Base-by-base conservation (phyloP, 1,140 invertebrate species). In the Drosophila sproati region DNA sequence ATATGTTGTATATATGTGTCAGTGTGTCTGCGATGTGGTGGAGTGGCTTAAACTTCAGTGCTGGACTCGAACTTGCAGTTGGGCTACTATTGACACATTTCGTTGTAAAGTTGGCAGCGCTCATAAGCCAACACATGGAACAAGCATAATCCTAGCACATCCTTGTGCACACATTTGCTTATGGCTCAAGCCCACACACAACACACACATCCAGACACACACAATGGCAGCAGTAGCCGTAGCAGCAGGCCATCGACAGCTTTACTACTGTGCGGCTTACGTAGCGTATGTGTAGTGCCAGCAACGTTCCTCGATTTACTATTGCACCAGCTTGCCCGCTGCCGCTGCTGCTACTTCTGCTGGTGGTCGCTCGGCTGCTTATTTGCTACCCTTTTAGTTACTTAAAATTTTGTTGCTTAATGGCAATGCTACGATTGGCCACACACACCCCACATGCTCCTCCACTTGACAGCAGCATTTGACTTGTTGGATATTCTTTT, bases 401-500 rank as follows among this genome's bases (percentile, higher is more conserved):
- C 85, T 78, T 89, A 89, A 85, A 89, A 89, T 66, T 85, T 81
- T 81, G 62, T 74, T 89, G 85, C 85, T 89, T 89, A 89, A 89
- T 89, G 75, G 78, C 80, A 80, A 89, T 89, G 81, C 74, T 76
- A 77, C 75, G 85, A 80, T 88, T 75, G 70, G 69, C 76, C 78
- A 68, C 66, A 71, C 67, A 48, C 62, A 32, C 28, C n/a, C 48
- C 31, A 35, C 48, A 45, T 43, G 39, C 56, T 61, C 45, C 50
- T 31, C 55, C 77, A 45, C 31, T 48, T 54, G 3, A 50, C 31
- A 60, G 39, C 31, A 66, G 56, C 81, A 73, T 73, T 85, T 78
- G 77, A 82, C 77, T 83, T 88, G 77, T 82, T 87, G 77, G 76
- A 48, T 55, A 47, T 34, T 34, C 43, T 35, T 20, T 37, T 59